Conservation (phyloP, 2,888 invertebrate genomes). For the Diploptera punctata region DNA sequence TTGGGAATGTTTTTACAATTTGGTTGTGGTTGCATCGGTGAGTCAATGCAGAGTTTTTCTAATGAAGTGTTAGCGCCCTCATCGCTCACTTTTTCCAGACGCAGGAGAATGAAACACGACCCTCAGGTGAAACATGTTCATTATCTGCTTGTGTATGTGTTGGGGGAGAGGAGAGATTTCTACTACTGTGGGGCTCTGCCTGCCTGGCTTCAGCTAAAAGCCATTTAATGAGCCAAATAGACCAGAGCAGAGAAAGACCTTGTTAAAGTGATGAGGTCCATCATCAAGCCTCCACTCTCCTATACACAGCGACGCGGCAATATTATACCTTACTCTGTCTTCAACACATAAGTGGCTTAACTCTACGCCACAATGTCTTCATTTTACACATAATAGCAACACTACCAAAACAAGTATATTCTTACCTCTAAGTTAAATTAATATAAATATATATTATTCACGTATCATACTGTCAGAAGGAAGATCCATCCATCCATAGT, state of each 20-base stretch:
- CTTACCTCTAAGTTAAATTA: too few species aligned
- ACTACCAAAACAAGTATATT: too few species aligned
- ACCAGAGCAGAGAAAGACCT: conserved; percentile 37
- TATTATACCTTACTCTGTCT: conserved; percentile 2
- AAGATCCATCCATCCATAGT: too few species aligned
- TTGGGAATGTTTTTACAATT: too few species aligned
- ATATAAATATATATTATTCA: too few species aligned
- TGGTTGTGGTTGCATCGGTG: too few species aligned
- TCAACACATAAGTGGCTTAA: conserved; percentile 11
- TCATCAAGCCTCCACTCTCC: conserved; percentile 12
- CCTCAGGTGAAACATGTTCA: conserved; percentile 28
- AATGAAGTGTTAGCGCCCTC: conserved; percentile 3
- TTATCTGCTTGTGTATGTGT: conserved; percentile 20
- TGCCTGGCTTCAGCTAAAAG: conserved; percentile 35
- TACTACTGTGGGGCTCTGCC: background rate
- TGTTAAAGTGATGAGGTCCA: conserved; percentile 41
- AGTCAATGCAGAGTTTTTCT: too few species aligned
- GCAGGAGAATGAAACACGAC: conserved; percentile 17
- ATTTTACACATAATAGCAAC: too few species aligned
- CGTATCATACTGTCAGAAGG: too few species aligned
- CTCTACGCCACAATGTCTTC: too few species aligned
- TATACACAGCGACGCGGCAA: background rate
- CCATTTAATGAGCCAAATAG: conserved; percentile 42
- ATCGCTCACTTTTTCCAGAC: conserved; percentile 2
- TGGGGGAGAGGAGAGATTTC: conserved; percentile 1